phyloP scores from a whole-genome alignment of 2,113 vertebrate species.

The Anolis sagrei region DNA sequence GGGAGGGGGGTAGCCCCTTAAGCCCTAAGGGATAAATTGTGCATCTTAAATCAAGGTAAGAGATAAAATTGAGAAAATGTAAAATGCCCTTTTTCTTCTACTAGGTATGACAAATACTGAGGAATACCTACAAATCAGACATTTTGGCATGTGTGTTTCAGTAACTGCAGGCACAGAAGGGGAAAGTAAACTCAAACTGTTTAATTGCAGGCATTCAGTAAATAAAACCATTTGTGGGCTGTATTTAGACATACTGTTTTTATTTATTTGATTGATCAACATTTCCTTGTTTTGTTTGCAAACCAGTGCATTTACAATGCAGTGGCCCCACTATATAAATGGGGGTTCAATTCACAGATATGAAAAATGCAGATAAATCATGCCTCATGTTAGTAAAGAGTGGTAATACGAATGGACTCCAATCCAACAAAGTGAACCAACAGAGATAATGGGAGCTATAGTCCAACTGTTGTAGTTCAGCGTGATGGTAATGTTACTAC shows the following conservation, averaged over 20 bases:
- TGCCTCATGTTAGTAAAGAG: too few species aligned
- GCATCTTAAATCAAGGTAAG: neutral
- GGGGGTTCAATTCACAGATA: too few species aligned
- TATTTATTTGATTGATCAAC: neutral
- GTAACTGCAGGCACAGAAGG: neutral
- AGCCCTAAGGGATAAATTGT: neutral
- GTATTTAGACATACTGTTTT: neutral
- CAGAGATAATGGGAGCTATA: too few species aligned
- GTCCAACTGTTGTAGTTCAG: too few species aligned
- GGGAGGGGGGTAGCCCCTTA: too few species aligned
- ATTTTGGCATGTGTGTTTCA: neutral
- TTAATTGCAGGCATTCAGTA: neutral
- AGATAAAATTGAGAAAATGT: neutral
- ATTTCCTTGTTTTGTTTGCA: neutral
- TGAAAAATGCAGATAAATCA: too few species aligned
- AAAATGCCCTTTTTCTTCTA: neutral
- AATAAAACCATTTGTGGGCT: neutral
- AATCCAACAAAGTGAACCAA: too few species aligned
- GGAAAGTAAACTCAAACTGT: neutral
- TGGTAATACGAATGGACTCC: too few species aligned
- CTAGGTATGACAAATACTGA: neutral
- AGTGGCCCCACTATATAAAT: too few species aligned
- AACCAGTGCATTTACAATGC: neutral
- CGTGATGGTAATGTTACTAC: too few species aligned
- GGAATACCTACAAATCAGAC: neutral